Conservation (phyloP, 1,140 invertebrate species). For the Gonatopus flavifemur region DNA sequence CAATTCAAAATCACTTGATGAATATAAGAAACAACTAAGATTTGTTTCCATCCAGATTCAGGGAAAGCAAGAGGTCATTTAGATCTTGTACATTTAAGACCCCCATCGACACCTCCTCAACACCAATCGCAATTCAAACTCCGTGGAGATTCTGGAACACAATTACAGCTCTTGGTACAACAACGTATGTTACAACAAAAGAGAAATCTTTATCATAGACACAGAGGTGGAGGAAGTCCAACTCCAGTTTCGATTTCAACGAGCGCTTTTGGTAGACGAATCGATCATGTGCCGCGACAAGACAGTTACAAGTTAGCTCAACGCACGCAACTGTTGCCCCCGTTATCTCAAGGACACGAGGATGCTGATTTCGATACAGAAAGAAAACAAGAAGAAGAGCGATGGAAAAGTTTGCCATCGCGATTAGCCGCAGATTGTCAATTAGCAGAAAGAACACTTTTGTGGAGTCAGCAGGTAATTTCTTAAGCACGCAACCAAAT, state of each 20-base stretch:
- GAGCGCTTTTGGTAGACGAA: conserved; percentile 43
- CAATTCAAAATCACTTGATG: background rate
- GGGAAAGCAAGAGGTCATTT: conserved; percentile 48
- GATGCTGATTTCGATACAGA: conserved; percentile 42
- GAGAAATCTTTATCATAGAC: conserved; percentile 64
- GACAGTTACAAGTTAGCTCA: conserved; percentile 67
- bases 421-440: conserved; percentile 48
- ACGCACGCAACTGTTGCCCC: conserved; percentile 60
- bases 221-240: conserved; percentile 50
- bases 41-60: conserved; percentile 32
- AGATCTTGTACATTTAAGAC: conserved; percentile 46
- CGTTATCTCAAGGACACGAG: conserved; percentile 43
- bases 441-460: conserved; percentile 44
- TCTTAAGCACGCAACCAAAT: conserved; percentile 37
- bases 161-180: conserved; percentile 63
- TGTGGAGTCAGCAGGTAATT: conserved; percentile 53
- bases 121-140: conserved; percentile 44
- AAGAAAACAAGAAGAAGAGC: conserved; percentile 44
- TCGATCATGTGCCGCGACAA: conserved; percentile 60
- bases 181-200: conserved; percentile 65
- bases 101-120: conserved; percentile 40
- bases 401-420: conserved; percentile 51
- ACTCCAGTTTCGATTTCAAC: conserved; percentile 31
- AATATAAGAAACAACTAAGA: background rate
- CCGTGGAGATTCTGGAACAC: conserved; percentile 42